These are phyloP conservation scores for Alosa sapidissima DNA, from an alignment of 2,797 vertebrate genomes.

Conservation along the genomic window DNA sequence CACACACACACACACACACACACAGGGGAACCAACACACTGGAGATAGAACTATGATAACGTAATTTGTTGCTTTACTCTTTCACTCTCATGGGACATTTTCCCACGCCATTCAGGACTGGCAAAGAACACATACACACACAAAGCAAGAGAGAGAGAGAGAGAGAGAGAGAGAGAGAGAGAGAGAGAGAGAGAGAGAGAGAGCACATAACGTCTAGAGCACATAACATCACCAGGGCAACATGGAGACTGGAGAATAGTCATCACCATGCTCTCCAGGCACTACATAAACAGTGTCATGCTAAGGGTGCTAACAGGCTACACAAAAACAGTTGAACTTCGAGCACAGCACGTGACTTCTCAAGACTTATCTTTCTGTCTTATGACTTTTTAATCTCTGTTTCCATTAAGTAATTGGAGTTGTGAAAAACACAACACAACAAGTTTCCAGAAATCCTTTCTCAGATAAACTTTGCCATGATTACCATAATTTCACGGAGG, in stretches of 20 bases:
- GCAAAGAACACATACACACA: slow-evolving; percentile 39
- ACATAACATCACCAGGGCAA: slow-evolving; percentile 43
- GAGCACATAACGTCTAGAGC: not conserved
- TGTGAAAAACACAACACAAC: not conserved
- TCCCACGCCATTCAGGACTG: slow-evolving; percentile 31
- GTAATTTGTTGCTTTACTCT: slow-evolving; percentile 37
- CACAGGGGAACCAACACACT: not conserved
- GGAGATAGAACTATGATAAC: not conserved
- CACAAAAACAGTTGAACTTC: not conserved
- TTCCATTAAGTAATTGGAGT: not conserved
- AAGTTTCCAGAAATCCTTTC: not conserved
- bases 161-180: too few relatives aligned
- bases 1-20: slow-evolving; percentile 15
- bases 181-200: too few relatives aligned
- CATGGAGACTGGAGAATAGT: slow-evolving; percentile 30
- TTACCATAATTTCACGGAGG: not conserved
- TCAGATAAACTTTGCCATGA: not conserved
- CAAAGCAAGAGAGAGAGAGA: too few relatives aligned
- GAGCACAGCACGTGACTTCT: not conserved
- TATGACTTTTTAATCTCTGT: not conserved
- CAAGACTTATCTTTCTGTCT: not conserved
- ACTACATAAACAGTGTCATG: not conserved
- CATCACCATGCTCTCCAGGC: not conserved
- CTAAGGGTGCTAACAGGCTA: not conserved
- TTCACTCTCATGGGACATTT: slow-evolving; percentile 30